phyloP scores from a whole-genome alignment of 2,113 vertebrate genomes.

The Eidolon helvum region DNA sequence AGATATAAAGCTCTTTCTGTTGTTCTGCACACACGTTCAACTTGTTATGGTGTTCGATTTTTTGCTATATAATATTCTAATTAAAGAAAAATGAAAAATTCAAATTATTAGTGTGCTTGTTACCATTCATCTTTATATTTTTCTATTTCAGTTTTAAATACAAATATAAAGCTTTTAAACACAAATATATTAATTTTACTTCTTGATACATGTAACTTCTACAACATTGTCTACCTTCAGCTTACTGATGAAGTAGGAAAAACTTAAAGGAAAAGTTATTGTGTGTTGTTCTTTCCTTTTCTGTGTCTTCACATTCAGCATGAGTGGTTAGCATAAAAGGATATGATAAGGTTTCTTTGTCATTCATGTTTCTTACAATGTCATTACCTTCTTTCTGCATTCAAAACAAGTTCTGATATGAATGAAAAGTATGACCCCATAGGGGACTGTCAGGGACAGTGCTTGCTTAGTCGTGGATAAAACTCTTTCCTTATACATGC shows the following conservation, averaged over 20 bases:
- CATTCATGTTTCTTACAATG: not conserved
- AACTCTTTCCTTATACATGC: not conserved
- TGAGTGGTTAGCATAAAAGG: not conserved
- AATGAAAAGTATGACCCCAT: not conserved
- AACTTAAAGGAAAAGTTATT: not conserved
- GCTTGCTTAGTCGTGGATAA: not conserved
- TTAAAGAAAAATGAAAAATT: conserved; percentile 1
- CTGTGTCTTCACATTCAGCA: not conserved
- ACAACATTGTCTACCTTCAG: not conserved
- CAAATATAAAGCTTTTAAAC: conserved; percentile 29
- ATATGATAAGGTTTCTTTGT: not conserved
- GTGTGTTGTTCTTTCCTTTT: not conserved
- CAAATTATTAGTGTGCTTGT: not conserved
- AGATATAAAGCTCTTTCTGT: not conserved
- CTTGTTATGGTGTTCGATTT: not conserved
- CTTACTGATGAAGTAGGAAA: not conserved
- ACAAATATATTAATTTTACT: not conserved
- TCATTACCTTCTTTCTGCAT: not conserved
- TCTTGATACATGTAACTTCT: not conserved
- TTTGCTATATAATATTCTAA: conserved; percentile 18
- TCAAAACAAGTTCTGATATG: conserved; percentile 7
- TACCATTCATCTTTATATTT: not conserved
- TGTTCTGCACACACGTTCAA: not conserved
- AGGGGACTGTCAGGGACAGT: not conserved
- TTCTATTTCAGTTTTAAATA: not conserved